These are phyloP conservation scores for Thera britannica DNA, from an alignment of 2,888 invertebrate species.

Conservation along the genomic window DNA sequence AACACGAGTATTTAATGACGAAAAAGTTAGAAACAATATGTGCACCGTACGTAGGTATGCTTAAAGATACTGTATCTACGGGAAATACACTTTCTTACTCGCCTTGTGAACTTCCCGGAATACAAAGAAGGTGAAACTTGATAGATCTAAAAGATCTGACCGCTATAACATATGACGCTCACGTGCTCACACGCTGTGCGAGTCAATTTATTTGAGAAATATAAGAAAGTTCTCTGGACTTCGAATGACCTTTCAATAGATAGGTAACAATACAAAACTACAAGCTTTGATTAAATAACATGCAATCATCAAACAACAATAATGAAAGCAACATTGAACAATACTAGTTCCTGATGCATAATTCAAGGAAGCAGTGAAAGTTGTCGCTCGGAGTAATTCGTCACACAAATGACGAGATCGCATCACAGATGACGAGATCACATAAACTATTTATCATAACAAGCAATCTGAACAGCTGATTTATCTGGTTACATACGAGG, in stretches of 20 bases:
- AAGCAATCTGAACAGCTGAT: conserved; percentile 24
- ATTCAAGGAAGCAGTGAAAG: conserved; percentile 40
- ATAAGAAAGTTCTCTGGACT: conserved; percentile 18
- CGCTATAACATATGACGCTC: conserved; percentile 51
- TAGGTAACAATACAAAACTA: not conserved
- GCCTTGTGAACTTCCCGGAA: conserved; percentile 53
- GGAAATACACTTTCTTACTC: conserved; percentile 62
- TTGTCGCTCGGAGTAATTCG: conserved; percentile 42
- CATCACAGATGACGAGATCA: conserved; percentile 36
- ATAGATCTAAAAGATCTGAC: conserved; percentile 52
- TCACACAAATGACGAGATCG: conserved; percentile 38
- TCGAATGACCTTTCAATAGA: conserved; percentile 18
- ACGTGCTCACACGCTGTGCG: conserved; percentile 27
- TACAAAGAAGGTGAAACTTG: conserved; percentile 75
- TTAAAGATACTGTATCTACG: conserved; percentile 45
- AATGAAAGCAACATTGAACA: conserved; percentile 20
- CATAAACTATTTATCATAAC: conserved; percentile 36
- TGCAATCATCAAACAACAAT: conserved; percentile 14
- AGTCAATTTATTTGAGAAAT: conserved; percentile 19
- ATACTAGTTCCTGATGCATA: conserved; percentile 32
- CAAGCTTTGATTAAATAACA: conserved; percentile 2
- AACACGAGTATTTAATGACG: conserved; percentile 29
- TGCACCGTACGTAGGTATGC: conserved; percentile 23
- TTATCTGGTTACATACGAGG: conserved; percentile 26
- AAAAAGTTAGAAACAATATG: conserved; percentile 33